Conservation (phyloP, 2,797 vertebrate genomes). For the Coregonus ussuriensis region DNA sequence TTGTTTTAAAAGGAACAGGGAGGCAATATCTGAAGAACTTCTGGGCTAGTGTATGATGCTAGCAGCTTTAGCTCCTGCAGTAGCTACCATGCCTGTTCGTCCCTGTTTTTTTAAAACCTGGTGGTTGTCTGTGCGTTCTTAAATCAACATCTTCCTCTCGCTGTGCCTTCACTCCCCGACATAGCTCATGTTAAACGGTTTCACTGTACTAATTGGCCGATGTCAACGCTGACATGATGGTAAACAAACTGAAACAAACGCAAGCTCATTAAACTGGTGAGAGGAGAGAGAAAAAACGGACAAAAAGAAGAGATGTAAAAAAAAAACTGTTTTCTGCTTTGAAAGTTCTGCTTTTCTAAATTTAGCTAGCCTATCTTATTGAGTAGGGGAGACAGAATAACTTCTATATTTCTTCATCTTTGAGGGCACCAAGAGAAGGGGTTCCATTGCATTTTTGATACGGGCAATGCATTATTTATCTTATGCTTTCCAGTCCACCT, state of each 20-base stretch:
- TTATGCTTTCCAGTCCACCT: neutral
- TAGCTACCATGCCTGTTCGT: neutral
- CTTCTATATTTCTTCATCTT: neutral
- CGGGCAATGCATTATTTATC: neutral
- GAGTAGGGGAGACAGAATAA: neutral
- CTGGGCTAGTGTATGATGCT: neutral
- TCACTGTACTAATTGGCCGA: constrained; percentile 77
- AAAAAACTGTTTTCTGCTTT: constrained; percentile 14
- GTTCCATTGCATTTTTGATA: neutral
- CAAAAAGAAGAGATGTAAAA: constrained; percentile 8
- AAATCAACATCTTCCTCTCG: constrained; percentile 23
- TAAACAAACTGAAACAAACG: constrained; percentile 79
- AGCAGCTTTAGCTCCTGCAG: neutral
- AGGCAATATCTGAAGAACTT: neutral
- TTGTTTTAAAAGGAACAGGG: no score
- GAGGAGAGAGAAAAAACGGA: constrained; percentile 55
- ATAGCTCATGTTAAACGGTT: constrained; percentile 73
- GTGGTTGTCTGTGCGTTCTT: neutral
- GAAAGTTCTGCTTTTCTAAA: neutral
- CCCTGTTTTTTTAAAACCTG: neutral
- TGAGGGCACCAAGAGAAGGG: neutral
- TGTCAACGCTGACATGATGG: constrained; percentile 75
- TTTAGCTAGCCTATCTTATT: neutral
- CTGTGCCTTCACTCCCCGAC: neutral
- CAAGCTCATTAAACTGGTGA: constrained; percentile 77